phyloP scores from a whole-genome alignment of 2,113 vertebrate species.

The Stegastes partitus region DNA sequence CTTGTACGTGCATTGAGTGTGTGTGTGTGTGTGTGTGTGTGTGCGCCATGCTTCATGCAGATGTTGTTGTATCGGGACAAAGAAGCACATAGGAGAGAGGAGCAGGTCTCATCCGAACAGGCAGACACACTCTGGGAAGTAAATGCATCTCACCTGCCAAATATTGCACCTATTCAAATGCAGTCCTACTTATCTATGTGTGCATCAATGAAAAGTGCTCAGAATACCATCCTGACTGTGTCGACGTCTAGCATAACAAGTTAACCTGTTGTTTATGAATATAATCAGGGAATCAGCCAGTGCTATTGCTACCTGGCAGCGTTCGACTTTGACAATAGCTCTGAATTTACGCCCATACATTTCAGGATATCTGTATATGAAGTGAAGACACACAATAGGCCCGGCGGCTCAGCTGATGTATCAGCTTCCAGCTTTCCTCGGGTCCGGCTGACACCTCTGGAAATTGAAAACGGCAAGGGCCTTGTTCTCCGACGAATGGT shows the following conservation, averaged over 20 bases:
- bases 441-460: constrained; percentile 78
- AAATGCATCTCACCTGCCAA: constrained; percentile 43
- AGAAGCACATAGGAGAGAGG: constrained; percentile 41
- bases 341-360: constrained; percentile 60
- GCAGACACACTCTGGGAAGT: constrained; percentile 25
- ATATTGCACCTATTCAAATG: constrained; percentile 55
- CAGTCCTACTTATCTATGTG: constrained; percentile 46
- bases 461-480: constrained; percentile 80
- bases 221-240: constrained; percentile 20
- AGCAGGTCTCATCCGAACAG: not conserved
- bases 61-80: constrained; percentile 70
- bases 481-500: constrained; percentile 75
- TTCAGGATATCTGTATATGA: constrained; percentile 67
- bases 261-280: constrained; percentile 75
- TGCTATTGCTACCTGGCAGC: constrained; percentile 59
- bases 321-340: constrained; percentile 61
- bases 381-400: constrained; percentile 73
- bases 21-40: constrained; percentile 12
- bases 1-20: constrained; percentile 1
- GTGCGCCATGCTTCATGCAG: constrained; percentile 54
- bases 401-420: constrained; percentile 66
- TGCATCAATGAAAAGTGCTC: constrained; percentile 47
- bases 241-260: constrained; percentile 48
- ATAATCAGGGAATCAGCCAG: constrained; percentile 52
- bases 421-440: constrained; percentile 63